Percentiles rank a stretch among this genome's conserved stretches.
These are phyloP conservation scores for Ephydatia muelleri DNA, from an alignment of 37 sponge, comb jelly and placozoan species.

Conservation along the genomic window DNA sequence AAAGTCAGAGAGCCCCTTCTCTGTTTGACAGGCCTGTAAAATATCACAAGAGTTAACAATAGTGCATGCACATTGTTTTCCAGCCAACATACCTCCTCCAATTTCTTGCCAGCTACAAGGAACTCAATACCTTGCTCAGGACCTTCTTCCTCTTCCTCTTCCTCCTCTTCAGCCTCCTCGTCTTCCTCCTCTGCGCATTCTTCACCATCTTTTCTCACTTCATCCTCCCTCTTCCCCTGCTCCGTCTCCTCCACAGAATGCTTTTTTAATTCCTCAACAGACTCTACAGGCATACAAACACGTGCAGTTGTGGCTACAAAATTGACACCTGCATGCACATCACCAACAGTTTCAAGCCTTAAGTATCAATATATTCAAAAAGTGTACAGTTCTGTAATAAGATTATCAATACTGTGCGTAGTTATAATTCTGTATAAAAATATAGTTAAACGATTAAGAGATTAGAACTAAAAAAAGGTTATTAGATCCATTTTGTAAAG, in stretches of 20 bases:
- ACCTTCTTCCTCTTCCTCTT: constrained; percentile 40
- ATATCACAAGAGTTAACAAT: not conserved
- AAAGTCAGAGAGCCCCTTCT: constrained; percentile 73
- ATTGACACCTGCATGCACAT: too few species aligned
- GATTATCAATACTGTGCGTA: too few species aligned
- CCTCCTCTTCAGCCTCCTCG: constrained; percentile 40
- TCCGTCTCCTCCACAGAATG: not conserved
- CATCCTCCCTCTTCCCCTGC: constrained; percentile 23
- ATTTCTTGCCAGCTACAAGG: constrained; percentile 59
- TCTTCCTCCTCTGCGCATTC: not conserved
- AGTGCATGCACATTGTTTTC: not conserved
- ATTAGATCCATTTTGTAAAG: too few species aligned
- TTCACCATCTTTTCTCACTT: not conserved
- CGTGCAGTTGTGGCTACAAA: too few species aligned
- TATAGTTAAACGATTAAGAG: too few species aligned
- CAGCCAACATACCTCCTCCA: constrained; percentile 44
- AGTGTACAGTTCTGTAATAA: too few species aligned
- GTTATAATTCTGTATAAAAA: too few species aligned
- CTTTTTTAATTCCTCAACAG: too few species aligned
- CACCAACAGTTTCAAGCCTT: too few species aligned
- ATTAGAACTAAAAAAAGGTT: too few species aligned
- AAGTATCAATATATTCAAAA: too few species aligned
- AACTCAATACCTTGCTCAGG: constrained; percentile 41
- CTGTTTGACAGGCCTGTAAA: constrained; percentile 66
- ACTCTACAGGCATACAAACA: too few species aligned